These are phyloP conservation scores for Centruroides sculpturatus DNA, from an alignment of 1,140 invertebrate species.

Conservation along the genomic window DNA sequence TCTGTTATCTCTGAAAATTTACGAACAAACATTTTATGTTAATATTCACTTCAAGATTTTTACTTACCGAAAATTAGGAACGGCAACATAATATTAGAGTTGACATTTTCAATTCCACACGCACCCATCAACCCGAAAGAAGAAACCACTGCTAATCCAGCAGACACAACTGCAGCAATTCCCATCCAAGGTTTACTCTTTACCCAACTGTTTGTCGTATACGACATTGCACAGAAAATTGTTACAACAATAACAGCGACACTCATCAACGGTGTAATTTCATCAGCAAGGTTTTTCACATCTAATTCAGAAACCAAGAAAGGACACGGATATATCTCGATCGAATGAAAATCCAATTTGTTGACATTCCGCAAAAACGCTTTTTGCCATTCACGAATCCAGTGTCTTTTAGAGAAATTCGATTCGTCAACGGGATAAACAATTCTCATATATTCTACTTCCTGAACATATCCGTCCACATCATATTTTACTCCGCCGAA, in stretches of 20 bases:
- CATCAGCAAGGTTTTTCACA: slow-evolving; percentile 70
- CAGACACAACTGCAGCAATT: slow-evolving; percentile 35
- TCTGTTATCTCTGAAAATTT: too few species aligned
- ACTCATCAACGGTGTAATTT: slow-evolving; percentile 70
- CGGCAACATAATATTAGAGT: slow-evolving; percentile 84
- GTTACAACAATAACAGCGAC: slow-evolving; percentile 55
- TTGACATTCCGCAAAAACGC: too few species aligned
- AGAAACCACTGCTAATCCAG: slow-evolving; percentile 63
- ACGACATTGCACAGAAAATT: slow-evolving; percentile 49
- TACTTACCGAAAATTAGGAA: slow-evolving; percentile 79
- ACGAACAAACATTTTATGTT: too few species aligned
- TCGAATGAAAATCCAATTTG: slow-evolving; percentile 21
- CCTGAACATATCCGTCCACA: too few species aligned
- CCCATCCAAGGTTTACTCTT: slow-evolving; percentile 80
- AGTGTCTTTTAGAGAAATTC: too few species aligned
- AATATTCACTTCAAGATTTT: too few species aligned
- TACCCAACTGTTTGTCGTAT: slow-evolving; percentile 68
- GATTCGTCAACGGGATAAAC: too few species aligned
- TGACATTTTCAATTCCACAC: slow-evolving; percentile 77
- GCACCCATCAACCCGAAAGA: slow-evolving; percentile 83
- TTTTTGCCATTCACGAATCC: too few species aligned
- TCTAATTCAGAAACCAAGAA: slow-evolving; percentile 73
- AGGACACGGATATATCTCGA: slow-evolving; percentile 63
- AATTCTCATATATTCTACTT: too few species aligned
- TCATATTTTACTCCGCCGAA: too few species aligned